A percentile compares a stretch with the other conserved stretches of the same genome.
These are phyloP conservation scores for Bimastos eiseni DNA, from an alignment of 2,888 invertebrate species.

Conservation along the genomic window DNA sequence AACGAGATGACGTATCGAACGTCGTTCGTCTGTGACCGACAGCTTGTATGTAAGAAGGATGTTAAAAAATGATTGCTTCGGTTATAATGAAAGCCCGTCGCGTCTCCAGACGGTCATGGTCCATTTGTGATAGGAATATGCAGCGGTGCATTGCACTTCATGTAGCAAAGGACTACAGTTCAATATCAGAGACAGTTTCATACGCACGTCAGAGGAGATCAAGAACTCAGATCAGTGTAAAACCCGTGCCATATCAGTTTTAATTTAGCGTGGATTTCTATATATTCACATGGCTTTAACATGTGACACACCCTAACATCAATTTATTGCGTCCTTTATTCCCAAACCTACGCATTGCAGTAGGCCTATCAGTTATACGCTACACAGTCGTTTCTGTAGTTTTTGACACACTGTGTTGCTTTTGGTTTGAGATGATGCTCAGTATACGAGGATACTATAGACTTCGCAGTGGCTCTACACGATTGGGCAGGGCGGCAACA, in stretches of 20 bases:
- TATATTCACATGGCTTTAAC: neutral
- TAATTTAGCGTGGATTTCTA: neutral
- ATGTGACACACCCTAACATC: neutral
- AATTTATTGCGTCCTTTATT: neutral
- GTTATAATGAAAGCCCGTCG: neutral
- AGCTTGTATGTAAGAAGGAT: neutral
- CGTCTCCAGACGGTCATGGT: neutral
- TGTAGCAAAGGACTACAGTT: neutral
- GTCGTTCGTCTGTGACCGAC: neutral
- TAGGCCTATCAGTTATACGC: too few relatives aligned
- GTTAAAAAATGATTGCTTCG: constrained; percentile 13
- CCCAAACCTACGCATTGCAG: neutral
- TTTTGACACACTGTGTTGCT: neutral
- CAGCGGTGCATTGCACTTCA: neutral
- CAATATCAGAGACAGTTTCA: neutral
- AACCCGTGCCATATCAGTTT: neutral
- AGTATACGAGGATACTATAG: neutral
- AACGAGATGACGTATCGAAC: neutral
- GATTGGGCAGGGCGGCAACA: neutral
- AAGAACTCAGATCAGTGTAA: neutral
- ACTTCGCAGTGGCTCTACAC: too few relatives aligned
- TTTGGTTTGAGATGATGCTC: neutral
- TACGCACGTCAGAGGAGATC: neutral
- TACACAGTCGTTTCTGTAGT: too few relatives aligned
- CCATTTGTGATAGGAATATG: neutral